A percentile compares a stretch with the other conserved stretches of the same genome.
Evolutionary conservation across 2,888 invertebrate species (phyloP).

Genomic region (Acrobasis consociella): DNA sequence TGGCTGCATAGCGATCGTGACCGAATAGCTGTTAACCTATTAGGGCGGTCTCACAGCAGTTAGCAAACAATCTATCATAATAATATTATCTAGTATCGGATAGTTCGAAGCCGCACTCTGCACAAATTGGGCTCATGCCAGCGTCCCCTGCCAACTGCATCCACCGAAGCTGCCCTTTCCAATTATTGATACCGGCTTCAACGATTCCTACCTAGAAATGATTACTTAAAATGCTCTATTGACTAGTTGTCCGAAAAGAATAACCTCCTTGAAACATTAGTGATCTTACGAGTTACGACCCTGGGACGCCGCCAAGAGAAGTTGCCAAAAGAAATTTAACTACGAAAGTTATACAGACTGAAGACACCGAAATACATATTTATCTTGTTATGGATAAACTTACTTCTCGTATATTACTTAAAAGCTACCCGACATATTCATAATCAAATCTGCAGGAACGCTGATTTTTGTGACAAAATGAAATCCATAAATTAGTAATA

Average conservation of each 20-base stretch:
- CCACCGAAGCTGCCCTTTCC: slow-evolving; percentile 58
- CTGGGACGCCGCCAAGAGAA: slow-evolving; percentile 40
- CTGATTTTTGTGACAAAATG: too few species aligned
- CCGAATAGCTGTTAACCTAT: slow-evolving; percentile 41
- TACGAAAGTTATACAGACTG: slow-evolving; percentile 38
- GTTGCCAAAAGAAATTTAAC: slow-evolving; percentile 54
- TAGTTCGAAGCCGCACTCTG: slow-evolving; percentile 50
- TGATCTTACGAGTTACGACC: slow-evolving; percentile 32
- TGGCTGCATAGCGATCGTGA: slow-evolving; percentile 31
- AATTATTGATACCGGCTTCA: slow-evolving; percentile 51
- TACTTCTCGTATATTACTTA: neutral
- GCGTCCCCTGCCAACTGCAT: slow-evolving; percentile 61
- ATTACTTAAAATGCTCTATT: slow-evolving; percentile 30
- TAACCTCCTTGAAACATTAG: slow-evolving; percentile 46
- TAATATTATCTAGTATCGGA: slow-evolving; percentile 48
- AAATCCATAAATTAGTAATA: too few species aligned
- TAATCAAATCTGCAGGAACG: too few species aligned
- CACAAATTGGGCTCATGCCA: slow-evolving; percentile 69
- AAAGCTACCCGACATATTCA: neutral
- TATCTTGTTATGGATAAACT: neutral
- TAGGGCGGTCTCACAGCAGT: slow-evolving; percentile 40
- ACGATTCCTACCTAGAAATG: slow-evolving; percentile 41
- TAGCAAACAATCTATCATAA: slow-evolving; percentile 54
- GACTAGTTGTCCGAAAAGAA: slow-evolving; percentile 35
- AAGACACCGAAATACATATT: neutral